Percentiles rank a stretch among this genome's conserved stretches.
Conservation (phyloP, 2,797 vertebrate genomes). For the Spinus olivaceus region DNA sequence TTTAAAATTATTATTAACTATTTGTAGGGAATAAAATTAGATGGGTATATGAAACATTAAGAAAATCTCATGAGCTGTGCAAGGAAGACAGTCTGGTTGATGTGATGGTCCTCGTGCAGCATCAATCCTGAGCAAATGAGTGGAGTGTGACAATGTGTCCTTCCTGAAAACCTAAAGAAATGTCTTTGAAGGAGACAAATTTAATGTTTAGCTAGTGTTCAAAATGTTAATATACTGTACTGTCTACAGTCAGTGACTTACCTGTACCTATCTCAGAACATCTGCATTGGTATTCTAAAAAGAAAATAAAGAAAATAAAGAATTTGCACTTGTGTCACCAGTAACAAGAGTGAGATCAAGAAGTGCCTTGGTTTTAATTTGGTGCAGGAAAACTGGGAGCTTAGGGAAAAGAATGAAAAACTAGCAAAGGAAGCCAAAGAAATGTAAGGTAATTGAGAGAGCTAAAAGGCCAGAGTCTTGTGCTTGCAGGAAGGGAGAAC, state of each 20-base stretch:
- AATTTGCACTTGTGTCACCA: not conserved
- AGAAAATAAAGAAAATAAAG: not conserved
- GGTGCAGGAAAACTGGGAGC: not conserved
- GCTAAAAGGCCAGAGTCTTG: not conserved
- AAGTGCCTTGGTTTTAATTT: not conserved
- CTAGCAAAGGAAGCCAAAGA: not conserved
- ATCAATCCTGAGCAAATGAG: not conserved
- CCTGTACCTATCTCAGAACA: not conserved
- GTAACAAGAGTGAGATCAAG: not conserved
- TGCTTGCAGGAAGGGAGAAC: not conserved
- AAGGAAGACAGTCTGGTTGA: not conserved
- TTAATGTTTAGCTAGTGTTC: not conserved
- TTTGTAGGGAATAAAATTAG: not conserved
- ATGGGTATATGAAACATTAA: not conserved
- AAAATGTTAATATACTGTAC: not conserved
- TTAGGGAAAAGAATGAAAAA: not conserved
- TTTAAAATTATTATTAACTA: not conserved
- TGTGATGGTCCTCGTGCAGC: accelerated
- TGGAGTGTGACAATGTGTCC: not conserved
- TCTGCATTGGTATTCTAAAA: not conserved
- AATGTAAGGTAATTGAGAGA: not conserved
- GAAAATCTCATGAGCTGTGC: not conserved
- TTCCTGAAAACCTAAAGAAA: not conserved
- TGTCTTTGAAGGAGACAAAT: not conserved
- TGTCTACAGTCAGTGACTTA: not conserved